Evolutionary conservation across 2,113 vertebrate genomes (phyloP).

Genomic region (Panthera leo): DNA sequence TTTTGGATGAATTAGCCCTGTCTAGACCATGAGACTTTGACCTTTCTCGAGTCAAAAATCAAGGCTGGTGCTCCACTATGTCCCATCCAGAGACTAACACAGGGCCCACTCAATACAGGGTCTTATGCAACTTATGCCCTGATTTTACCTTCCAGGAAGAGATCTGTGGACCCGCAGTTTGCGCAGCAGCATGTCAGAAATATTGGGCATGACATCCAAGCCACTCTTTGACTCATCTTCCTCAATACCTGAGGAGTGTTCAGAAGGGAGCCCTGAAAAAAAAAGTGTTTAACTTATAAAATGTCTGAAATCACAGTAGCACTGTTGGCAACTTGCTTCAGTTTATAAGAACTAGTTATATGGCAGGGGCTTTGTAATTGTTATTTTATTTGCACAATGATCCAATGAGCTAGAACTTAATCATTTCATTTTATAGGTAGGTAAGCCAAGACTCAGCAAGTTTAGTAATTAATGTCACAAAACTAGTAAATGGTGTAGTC

Average conservation of each 20-base stretch:
- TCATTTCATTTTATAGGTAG: background rate
- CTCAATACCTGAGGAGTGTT: conserved; percentile 76
- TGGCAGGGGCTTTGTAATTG: background rate
- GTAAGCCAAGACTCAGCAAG: background rate
- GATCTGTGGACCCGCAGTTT: conserved; percentile 94
- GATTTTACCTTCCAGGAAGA: conserved; percentile 91
- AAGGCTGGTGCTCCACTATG: background rate
- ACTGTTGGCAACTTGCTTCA: background rate
- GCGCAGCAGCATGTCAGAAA: conserved; percentile 94
- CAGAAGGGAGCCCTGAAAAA: conserved; percentile 85
- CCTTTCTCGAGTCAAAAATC: background rate
- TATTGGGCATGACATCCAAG: conserved; percentile 94
- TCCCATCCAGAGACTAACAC: background rate
- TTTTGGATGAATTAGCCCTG: background rate
- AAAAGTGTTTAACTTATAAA: conserved; percentile 24
- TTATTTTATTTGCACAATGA: background rate
- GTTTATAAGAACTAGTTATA: background rate
- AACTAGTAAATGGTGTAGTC: background rate
- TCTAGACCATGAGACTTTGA: background rate
- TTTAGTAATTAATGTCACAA: background rate
- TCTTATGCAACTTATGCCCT: background rate
- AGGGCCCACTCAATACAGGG: background rate
- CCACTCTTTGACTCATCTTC: conserved; percentile 89
- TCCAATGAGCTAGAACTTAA: background rate
- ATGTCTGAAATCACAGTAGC: background rate